Percentiles rank a stretch among this genome's conserved stretches.
phyloP scores from a whole-genome alignment of 2,888 invertebrate genomes.

The Amblyjoppa proteus region DNA sequence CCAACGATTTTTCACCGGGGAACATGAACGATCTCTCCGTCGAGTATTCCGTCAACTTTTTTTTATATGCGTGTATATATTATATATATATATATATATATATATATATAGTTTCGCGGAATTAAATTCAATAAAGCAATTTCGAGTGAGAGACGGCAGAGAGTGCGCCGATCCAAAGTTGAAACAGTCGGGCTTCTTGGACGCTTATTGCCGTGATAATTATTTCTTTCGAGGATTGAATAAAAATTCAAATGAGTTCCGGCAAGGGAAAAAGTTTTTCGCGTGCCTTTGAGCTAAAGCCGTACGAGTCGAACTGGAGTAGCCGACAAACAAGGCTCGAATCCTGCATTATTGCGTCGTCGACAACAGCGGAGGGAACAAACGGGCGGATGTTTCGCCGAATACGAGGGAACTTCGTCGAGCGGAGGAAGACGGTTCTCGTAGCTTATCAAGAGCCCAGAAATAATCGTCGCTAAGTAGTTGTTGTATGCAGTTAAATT shows the following conservation, averaged over 20 bases:
- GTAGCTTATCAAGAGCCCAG: neutral
- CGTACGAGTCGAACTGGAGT: neutral
- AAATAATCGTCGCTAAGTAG: neutral
- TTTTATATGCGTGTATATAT: neutral
- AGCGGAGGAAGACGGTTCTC: neutral
- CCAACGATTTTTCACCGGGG: conserved; percentile 30
- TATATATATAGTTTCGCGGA: neutral
- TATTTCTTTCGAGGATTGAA: conserved; percentile 82
- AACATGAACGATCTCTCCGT: neutral
- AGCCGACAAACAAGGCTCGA: conserved; percentile 78
- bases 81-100: neutral
- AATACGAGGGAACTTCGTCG: neutral
- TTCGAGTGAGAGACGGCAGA: conserved; percentile 18
- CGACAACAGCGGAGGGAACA: conserved; percentile 68
- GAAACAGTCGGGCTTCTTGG: conserved; percentile 40
- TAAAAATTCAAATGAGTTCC: conserved; percentile 82
- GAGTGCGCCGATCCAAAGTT: conserved; percentile 48
- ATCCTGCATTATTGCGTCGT: conserved; percentile 83
- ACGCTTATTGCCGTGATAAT: conserved; percentile 81
- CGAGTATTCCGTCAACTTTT: neutral
- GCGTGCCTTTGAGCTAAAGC: conserved; percentile 65
- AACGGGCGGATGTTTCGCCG: conserved; percentile 67
- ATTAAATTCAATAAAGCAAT: conserved; percentile 31
- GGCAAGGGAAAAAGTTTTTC: conserved; percentile 74
- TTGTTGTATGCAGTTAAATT: neutral